phyloP scores from a whole-genome alignment of 2,113 vertebrate species.

The Saguinus midas region DNA sequence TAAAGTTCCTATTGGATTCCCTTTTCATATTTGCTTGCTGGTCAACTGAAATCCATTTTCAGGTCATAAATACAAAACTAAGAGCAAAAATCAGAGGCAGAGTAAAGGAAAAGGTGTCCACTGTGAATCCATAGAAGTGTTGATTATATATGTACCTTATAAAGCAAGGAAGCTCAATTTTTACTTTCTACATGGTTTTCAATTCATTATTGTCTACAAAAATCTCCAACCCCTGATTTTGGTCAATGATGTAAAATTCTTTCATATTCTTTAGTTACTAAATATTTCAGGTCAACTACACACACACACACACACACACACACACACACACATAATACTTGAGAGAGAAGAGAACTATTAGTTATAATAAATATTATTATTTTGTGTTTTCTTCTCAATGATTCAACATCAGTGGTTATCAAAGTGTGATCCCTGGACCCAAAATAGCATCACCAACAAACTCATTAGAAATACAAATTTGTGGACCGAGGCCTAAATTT shows the following conservation, averaged over 20 bases:
- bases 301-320: too few species aligned
- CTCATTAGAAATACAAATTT: background rate
- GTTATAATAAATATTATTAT: background rate
- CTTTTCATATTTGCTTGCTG: background rate
- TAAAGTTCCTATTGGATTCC: background rate
- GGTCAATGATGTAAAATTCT: background rate
- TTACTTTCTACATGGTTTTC: background rate
- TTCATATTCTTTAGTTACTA: background rate
- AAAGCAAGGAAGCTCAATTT: background rate
- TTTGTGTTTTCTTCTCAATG: background rate
- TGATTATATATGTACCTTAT: background rate
- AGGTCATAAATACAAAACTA: background rate
- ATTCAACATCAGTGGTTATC: background rate
- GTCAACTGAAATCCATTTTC: conserved; percentile 44
- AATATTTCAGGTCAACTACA: background rate
- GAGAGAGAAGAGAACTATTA: background rate
- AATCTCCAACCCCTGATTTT: background rate
- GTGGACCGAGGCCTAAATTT: background rate
- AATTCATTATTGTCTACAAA: background rate
- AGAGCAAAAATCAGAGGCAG: background rate
- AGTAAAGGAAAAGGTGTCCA: background rate
- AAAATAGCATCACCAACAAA: background rate
- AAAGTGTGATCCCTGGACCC: background rate
- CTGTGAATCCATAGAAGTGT: background rate
- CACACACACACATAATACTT: too few species aligned